A percentile compares a stretch with the other conserved stretches of the same genome.
These are phyloP conservation scores for Heteromormyrus szaboi DNA, from an alignment of 2,797 vertebrate species.

Conservation along the genomic window DNA sequence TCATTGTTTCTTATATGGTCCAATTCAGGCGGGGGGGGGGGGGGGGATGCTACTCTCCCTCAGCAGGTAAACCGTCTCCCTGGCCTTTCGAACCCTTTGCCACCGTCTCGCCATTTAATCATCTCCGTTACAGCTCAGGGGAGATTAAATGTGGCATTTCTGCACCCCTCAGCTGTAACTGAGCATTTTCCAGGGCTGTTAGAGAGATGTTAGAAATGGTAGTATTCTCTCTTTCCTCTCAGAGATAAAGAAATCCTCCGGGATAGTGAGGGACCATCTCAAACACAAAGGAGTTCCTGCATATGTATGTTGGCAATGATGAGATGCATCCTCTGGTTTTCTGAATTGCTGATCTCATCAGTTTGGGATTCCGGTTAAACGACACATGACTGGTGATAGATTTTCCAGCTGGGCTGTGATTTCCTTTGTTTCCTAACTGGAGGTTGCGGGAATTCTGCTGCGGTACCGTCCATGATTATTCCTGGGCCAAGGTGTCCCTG, in stretches of 20 bases:
- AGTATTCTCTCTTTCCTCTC: not conserved
- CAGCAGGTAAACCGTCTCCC: not conserved
- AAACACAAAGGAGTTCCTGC: not conserved
- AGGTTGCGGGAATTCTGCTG: not conserved
- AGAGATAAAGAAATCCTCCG: not conserved
- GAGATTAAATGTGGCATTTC: slow-evolving; percentile 33
- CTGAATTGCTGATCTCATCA: not conserved
- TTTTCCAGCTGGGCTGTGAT: not conserved
- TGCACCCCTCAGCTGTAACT: not conserved
- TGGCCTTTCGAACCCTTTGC: slow-evolving; percentile 6
- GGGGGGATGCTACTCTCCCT: not conserved
- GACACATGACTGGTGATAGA: not conserved
- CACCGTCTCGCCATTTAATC: slow-evolving; percentile 43
- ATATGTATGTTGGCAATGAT: not conserved
- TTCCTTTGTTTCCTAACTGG: not conserved
- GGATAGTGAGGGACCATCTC: not conserved
- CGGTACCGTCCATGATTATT: not conserved
- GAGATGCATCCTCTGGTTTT: not conserved
- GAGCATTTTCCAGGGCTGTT: slow-evolving; percentile 18
- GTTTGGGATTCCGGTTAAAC: not conserved
- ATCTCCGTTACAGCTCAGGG: slow-evolving; percentile 35
- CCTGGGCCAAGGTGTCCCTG: not conserved
- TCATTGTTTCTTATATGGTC: not conserved
- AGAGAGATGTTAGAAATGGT: not conserved
- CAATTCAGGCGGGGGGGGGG: slow-evolving; percentile 13